Base-by-base conservation (phyloP, 2,888 invertebrate species). In the Parelbella ahira region DNA sequence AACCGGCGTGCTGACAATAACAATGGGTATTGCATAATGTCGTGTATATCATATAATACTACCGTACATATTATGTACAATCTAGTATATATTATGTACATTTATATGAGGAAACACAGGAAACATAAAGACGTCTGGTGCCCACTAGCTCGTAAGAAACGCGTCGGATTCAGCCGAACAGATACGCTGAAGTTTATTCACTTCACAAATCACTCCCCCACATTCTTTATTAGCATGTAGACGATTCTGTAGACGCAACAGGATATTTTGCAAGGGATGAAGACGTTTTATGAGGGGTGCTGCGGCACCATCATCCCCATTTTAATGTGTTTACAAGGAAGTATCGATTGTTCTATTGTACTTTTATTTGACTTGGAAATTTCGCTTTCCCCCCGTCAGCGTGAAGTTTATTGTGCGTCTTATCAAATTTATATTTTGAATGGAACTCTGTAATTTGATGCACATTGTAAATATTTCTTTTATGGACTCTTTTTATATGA, bases 321-420 rank as follows among this genome's bases (percentile, higher is more conserved):
- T 63, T 75, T 84, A 86, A 87, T 84, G 84, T 87, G 86, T 86
- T 87, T 86, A 87, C 86, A 84, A 78, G 77, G 70, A 71, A 78
- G 78, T 86, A 86, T 86, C 83, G 86, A 87, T 84, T 86, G 83
- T 84, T 75, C 72, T 66, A 77, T 78, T 81, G 78, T 78, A 73
- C 68, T 78, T 80, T 78, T 84, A 83, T 87, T 84, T 84, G 81
- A 82, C 79, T 87, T 83, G 82, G 68, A 82, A 84, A 84, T 84
- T 74, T 68, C 60, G 59, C 64, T 56, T 65, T 63, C 66, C 69
- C 71, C 70, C 68, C 63, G 38, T 44, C 39, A 56, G 56, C 56
- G 55, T 54, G 63, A 61, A 65, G 60, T 72, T 71, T 69, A 68
- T 68, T 70, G 63, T 68, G 53, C 56, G 58, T 63, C 59, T 58